These are phyloP conservation scores for Ephestia elutella DNA, from an alignment of 1,140 invertebrate genomes.

Conservation along the genomic window DNA sequence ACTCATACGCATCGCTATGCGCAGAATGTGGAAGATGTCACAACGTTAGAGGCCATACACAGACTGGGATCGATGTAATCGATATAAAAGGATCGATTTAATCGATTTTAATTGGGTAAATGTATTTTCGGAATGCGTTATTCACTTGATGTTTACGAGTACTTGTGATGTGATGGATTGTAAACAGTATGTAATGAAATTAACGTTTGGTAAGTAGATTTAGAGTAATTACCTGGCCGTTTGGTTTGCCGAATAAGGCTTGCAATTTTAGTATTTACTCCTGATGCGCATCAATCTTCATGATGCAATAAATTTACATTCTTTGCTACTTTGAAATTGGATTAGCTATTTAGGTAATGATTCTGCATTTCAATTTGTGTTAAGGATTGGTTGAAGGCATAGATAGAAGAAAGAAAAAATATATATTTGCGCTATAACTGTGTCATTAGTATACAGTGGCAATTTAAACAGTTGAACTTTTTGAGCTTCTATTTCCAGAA, in stretches of 20 bases:
- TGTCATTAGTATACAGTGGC: no score
- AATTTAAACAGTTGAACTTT: no score
- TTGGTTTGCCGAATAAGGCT: background rate
- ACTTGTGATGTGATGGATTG: constrained; percentile 24
- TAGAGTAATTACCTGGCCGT: constrained; percentile 1
- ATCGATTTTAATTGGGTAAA: constrained; percentile 53
- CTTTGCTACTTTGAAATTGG: background rate
- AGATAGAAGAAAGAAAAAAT: no score
- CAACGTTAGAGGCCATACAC: constrained; percentile 20
- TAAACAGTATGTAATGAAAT: constrained; percentile 27
- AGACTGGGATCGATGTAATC: constrained; percentile 15
- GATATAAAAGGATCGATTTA: constrained; percentile 27
- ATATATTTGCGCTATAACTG: no score
- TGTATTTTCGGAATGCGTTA: constrained; percentile 35
- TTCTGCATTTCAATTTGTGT: background rate
- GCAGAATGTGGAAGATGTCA: constrained; percentile 42
- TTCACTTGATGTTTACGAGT: constrained; percentile 33
- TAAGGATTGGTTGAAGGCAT: no score
- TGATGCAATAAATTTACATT: background rate
- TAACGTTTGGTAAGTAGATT: constrained; percentile 15
- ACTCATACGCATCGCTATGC: constrained; percentile 14
- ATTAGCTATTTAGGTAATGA: background rate
- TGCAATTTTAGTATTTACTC: background rate
- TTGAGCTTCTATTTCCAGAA: no score
- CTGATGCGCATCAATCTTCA: background rate